phyloP scores from a whole-genome alignment of 2,113 vertebrate genomes.

The Shinisaurus crocodilurus region DNA sequence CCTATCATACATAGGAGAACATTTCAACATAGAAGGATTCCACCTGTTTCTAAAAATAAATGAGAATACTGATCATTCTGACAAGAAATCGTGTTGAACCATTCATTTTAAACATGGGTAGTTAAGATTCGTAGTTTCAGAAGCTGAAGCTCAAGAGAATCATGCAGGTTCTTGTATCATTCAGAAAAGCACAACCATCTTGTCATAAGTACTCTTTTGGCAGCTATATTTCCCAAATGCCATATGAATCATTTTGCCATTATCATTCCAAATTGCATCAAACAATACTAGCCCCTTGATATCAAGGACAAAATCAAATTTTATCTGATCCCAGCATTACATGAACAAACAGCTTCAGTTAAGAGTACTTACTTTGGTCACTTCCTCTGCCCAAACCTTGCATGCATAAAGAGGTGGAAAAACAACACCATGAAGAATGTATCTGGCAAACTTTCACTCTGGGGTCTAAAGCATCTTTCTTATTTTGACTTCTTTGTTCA shows the following conservation, averaged over 20 bases:
- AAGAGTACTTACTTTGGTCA: slow-evolving; percentile 92
- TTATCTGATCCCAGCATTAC: neutral
- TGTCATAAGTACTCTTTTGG: slow-evolving; percentile 9
- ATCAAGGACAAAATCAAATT: slow-evolving; percentile 14
- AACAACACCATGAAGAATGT: slow-evolving; percentile 39
- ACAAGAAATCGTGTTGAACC: neutral
- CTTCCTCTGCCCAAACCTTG: slow-evolving; percentile 96
- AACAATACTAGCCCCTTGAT: neutral
- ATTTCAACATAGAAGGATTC: neutral
- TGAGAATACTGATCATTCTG: neutral
- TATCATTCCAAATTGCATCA: neutral
- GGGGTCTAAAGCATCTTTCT: slow-evolving; percentile 14
- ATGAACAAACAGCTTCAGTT: neutral
- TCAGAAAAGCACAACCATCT: neutral
- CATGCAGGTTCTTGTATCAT: neutral
- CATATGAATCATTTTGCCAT: neutral
- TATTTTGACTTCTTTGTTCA: neutral
- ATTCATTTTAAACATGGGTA: neutral
- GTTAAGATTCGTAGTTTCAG: neutral
- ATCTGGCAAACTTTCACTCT: slow-evolving; percentile 13
- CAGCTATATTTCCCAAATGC: neutral
- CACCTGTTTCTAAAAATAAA: neutral
- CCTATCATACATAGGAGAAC: neutral
- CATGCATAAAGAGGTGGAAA: slow-evolving; percentile 83
- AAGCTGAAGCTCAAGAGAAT: neutral